These are phyloP conservation scores for Parascotia fuliginaria DNA, from an alignment of 2,888 invertebrate species.

Conservation along the genomic window DNA sequence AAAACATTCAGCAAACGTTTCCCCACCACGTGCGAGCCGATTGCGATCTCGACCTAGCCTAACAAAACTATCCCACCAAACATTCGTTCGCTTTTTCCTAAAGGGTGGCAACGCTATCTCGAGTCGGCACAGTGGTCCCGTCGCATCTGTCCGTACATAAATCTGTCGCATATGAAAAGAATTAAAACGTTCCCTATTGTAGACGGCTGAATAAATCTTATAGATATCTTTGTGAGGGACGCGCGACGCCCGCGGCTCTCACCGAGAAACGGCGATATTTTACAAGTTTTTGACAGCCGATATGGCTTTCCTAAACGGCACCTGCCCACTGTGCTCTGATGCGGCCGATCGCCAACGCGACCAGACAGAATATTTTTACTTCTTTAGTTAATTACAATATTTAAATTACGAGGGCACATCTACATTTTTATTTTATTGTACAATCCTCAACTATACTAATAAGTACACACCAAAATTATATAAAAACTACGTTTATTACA, in stretches of 20 bases:
- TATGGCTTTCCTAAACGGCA: constrained; percentile 86
- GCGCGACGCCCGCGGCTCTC: constrained; percentile 70
- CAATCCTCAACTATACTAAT: too few relatives aligned
- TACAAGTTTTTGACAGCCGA: constrained; percentile 89
- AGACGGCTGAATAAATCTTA: constrained; percentile 82
- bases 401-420: neutral
- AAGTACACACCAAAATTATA: too few relatives aligned
- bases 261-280: constrained; percentile 87
- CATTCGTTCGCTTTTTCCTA: constrained; percentile 48
- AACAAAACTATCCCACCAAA: constrained; percentile 44
- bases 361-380: constrained; percentile 13
- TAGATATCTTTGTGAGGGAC: constrained; percentile 82
- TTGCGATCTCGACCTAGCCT: constrained; percentile 23
- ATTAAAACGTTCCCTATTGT: constrained; percentile 85
- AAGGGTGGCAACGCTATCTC: constrained; percentile 72
- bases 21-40: constrained; percentile 23
- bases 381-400: constrained; percentile 23
- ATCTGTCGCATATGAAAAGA: constrained; percentile 84
- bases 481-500: too few relatives aligned
- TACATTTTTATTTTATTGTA: too few relatives aligned
- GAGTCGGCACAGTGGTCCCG: constrained; percentile 51
- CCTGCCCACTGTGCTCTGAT: constrained; percentile 67
- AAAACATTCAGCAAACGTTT: constrained; percentile 16
- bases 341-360: constrained; percentile 41
- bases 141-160: constrained; percentile 82